Evolutionary conservation across 2,113 vertebrate genomes (phyloP), one percentile per base, ranked within the genome.

Genomic region (Origma solitaria): DNA sequence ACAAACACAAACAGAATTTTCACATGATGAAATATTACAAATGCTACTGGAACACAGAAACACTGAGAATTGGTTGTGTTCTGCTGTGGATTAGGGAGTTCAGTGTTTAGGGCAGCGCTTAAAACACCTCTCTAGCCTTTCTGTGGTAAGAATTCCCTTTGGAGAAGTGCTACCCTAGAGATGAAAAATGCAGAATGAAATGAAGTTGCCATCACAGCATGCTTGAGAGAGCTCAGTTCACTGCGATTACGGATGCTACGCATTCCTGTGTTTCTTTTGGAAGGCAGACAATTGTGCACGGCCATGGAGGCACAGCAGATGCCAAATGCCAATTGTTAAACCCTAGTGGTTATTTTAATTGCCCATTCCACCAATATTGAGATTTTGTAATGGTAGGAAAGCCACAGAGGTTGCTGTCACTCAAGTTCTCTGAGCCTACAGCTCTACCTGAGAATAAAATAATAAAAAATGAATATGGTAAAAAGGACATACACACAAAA

Each of bases 261-360:
- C 17, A 21, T 3, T 86, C 64, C 13, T 69, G 40, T 42, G 25
- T 64, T 92, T 90, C 75, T 61, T 33, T 66, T 60, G 58, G 60
- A 97, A 83, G 17, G 31, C 62, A 95, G 88, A 88, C 70, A 92
- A 70, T 77, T 92, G 70, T 81, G 60, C 24, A 42, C 5, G 19
- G 42, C 79, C 70, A 30, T 3, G 72, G 84, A 94, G 42, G 65
- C 54, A 58, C 66, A 96, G 54, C 92, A 95, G 82, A 91, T 68
- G 79, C 54, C 95, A 84, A 95, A 92, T 31, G 42, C 31, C 83
- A 91, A 57, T 85, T 84, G 45, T 58, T 62, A 91, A 95, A 79
- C 76, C 42, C 72, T 73, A 64, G 84, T 64, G 86, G 90, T 93
- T 92, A 70, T 24, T 92, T 94, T 96, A 96, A 95, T 95, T 96